Evolutionary conservation across 2,888 invertebrate species (phyloP), one percentile per base, ranked within the genome.

Genomic region (Taphrorychus bicolor): DNA sequence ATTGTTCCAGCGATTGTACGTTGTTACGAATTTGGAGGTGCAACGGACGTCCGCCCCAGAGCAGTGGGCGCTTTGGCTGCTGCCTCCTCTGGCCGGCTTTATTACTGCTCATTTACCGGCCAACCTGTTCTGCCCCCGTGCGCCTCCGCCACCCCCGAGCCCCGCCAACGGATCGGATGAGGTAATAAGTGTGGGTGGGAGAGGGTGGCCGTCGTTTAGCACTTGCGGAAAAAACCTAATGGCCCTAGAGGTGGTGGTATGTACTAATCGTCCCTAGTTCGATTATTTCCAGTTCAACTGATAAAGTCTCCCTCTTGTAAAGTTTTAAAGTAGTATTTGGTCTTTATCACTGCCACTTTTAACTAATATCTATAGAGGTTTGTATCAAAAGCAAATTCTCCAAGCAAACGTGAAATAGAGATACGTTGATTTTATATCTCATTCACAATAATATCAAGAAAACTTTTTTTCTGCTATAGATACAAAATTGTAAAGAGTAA

Each of bases 61-160:
- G 56, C 66, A 49, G 56, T 66, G 61, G 58, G 58, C 65, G 48
- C 51, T 63, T 61, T 40, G 59, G 69, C 64, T 60, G 69, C 65
- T 65, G 62, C 63, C 76, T 76, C 76, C 73, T 75, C 76, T 74
- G 75, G 71, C 76, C 76, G 71, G 75, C 77, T 76, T 78, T 76
- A 79, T 78, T 79, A 79, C 78, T 79, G 79, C 79, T 79, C 79
- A 79, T 80, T 79, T 78, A 76, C 75, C 74, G 78, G 76, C 78
- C 77, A 77, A 78, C 78, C 78, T 77, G 77, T 77, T 77, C 75
- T 68, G 75, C 71, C 67, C 70, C 71, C 73, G 67, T 69, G 59
- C 69, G 63, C 70, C 70, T 19, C 63, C 70, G 69, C 69, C 57
- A 17, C 41, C 42, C 60, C 24, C 24, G 11, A 16, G 19, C 59